Evolutionary conservation across 1,140 invertebrate species (phyloP), one percentile per base, ranked within the genome.

Genomic region (Portunus trituberculatus): DNA sequence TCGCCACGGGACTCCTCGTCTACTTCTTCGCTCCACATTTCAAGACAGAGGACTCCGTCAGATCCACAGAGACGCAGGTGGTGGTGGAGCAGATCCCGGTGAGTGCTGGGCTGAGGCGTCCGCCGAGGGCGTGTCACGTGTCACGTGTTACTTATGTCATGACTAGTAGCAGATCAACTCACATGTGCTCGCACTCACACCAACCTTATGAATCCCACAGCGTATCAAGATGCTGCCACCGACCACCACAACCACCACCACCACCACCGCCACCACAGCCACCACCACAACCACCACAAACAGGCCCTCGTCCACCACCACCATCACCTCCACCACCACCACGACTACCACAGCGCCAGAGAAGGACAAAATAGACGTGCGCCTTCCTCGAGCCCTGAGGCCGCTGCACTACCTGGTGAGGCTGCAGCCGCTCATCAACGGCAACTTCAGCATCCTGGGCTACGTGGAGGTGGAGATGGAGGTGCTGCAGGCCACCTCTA

Each of bases 381-480:
- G 93, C 6, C 29, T 94, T 6, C 93, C 93, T 16, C 46, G 89
- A 45, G 31, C 93, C 88, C 96, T 52, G 39, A 82, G 91, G 7
- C 93, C 93, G 3, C 39, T 91, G 0, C 88, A 67, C 59, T 94
- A 94, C 67, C 14, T 94, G n/a, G 45, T 94, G 31, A 94, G 91
- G 46, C 93, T 94, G n/a, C 93, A 94, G 93, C 93, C 93, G 4
- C 52, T 94, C 67, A 52, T 94, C 67, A 94, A 94, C 28, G 93
- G 93, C 39, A 88, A 94, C 89, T 91, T 84, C 39, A 94, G 93
- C 93, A 94, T 94, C 93, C n/a, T 89, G 28, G 93, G 93, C n/a
- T 94, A 94, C 76, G 88, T 94, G 93, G 93, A 94, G 93, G 93
- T 94, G 93, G 93, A 94, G 93, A 90, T 94, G 93, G 93, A 84